Conservation (phyloP, 2,797 vertebrate species). For the Discoglossus pictus region DNA sequence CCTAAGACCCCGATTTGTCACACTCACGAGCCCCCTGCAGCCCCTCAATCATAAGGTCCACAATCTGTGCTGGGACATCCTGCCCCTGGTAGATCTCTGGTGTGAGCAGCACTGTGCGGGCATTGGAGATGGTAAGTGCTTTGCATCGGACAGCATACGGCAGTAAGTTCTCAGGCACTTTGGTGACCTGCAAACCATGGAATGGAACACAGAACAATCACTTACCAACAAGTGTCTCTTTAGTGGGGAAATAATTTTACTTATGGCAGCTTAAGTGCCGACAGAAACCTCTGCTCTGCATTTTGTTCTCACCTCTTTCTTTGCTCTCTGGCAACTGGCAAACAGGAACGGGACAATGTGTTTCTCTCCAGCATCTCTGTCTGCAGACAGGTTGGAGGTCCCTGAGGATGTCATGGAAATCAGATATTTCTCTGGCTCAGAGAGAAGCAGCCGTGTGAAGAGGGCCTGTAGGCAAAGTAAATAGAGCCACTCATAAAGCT, state of each 20-base stretch:
- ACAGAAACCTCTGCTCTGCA: no score
- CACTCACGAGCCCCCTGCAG: conserved; percentile 86
- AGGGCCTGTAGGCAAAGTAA: conserved; percentile 85
- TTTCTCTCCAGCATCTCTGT: conserved; percentile 92
- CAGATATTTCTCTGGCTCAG: conserved; percentile 88
- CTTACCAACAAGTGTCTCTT: no score
- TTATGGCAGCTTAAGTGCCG: no score
- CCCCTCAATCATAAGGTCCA: conserved; percentile 89
- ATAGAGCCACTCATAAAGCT: no score
- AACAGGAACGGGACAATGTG: conserved; percentile 88
- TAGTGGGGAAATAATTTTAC: no score
- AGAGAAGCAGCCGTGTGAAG: conserved; percentile 88
- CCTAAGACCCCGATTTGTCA: no score
- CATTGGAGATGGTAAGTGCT: conserved; percentile 86
- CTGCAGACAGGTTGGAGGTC: conserved; percentile 87
- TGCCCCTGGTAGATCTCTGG: conserved; percentile 94
- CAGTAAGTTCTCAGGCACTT: conserved; percentile 93
- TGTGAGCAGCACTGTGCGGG: conserved; percentile 88
- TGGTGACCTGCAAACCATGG: conserved; percentile 91
- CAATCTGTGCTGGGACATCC: conserved; percentile 89
- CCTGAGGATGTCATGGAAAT: conserved; percentile 90
- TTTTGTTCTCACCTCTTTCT: conserved; percentile 82
- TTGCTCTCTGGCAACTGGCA: conserved; percentile 88
- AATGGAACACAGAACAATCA: no score
- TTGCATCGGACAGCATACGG: conserved; percentile 89